phyloP scores from a whole-genome alignment of 2,113 vertebrate genomes.

The Noctilio leporinus region DNA sequence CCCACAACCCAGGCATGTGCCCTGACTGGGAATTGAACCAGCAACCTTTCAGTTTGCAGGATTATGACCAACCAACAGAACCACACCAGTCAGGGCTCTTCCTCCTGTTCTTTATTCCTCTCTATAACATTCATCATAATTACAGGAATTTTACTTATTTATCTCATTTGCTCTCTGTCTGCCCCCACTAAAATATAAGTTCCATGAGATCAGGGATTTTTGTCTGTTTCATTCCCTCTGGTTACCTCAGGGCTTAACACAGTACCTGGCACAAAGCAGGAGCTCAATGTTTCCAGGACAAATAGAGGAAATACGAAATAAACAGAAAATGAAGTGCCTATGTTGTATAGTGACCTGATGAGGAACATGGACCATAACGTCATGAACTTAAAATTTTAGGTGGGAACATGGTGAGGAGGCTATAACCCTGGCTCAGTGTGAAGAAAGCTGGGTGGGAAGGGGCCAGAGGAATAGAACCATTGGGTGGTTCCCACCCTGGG shows the following conservation, averaged over 20 bases:
- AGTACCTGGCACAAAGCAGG: not conserved
- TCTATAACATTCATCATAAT: not conserved
- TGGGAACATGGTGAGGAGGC: not conserved
- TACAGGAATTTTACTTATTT: not conserved
- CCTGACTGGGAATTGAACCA: no score
- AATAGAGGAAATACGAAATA: not conserved
- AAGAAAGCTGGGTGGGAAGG: not conserved
- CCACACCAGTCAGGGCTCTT: not conserved
- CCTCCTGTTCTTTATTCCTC: not conserved
- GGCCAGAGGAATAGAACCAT: not conserved
- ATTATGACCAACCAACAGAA: no score
- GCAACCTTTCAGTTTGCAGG: no score
- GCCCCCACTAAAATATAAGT: not conserved
- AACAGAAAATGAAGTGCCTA: not conserved
- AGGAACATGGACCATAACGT: not conserved
- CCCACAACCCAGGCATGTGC: no score
- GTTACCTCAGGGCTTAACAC: not conserved
- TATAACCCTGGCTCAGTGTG: not conserved
- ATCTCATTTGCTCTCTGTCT: not conserved
- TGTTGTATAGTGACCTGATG: not conserved
- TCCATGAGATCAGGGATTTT: not conserved
- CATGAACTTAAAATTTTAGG: not conserved
- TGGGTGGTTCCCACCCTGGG: not conserved
- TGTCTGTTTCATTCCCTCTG: not conserved
- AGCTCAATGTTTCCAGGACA: not conserved